Evolutionary conservation across 2,888 invertebrate species (phyloP), one percentile per base, ranked within the genome.

Genomic region (Phyto melanocephala): DNA sequence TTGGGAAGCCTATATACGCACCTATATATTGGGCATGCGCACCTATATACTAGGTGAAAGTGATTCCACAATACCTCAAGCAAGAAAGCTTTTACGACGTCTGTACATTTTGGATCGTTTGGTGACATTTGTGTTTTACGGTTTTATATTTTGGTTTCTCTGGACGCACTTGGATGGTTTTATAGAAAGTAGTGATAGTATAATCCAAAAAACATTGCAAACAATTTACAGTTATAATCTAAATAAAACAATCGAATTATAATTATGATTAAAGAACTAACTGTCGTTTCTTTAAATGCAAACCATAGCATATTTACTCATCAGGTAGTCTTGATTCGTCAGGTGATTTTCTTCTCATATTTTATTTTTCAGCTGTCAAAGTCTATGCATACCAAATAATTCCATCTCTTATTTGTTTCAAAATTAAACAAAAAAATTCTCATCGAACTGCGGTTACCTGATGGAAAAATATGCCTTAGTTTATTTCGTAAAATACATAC

Each of bases 41-140:
- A 94, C 95, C 85, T 98, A 93, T 89, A 95, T 96, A 87, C 92
- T 97, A 75, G 96, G 97, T 84, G 98, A 98, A 86, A 95, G 95
- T 86, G 94, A 95, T 0, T 92, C 94, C 10, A 95, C 95, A 0
- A 88, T 97, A 22, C 96, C 96, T 0, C 92, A 94, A 52, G 96
- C 96, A 0, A 92, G 92, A 86, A 87, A 84, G 35, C 77, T 89
- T 0, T 80, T 90, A 5, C 87, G 86, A 0, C 87, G 89, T 75
- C 89, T 93, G 17, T 93, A 92, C 87, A 92, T 92, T 84, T 84
- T 93, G 77, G 93, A 93, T 87, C 91, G 89, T 84, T 81, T 88
- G 11, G 86, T 87, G n/a, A 89, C 88, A 35, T 79, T 88, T 24
- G 15, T 86, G 2, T 87, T 91, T 37, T 90, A 87, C 62, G 81